Base-by-base conservation (phyloP, 1,140 invertebrate genomes). In the Zaprionus capensis region DNA sequence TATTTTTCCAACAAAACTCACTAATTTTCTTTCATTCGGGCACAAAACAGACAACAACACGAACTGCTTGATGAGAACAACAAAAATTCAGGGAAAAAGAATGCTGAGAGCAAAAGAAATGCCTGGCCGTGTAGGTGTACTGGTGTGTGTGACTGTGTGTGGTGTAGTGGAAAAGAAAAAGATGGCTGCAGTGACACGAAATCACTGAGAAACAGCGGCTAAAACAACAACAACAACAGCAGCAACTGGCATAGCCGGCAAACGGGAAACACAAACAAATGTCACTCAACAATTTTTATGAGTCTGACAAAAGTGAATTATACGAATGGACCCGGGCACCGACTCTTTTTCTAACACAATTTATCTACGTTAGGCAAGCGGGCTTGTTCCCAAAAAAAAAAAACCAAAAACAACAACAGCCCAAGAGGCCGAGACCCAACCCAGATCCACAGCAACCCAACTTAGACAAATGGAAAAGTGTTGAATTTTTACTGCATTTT, bases 241-340 rank as follows among this genome's bases (percentile, higher is more conserved):
- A 28, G 69, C 72, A 81, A 78, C 70, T 78, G 78, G 65, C 76
- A 79, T 61, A 73, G 61, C 46, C 56, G 53, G 41, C 53, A 65
- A 61, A 84, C 85, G 81, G 81, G 81, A 88, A 88, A 88, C 85
- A 90, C 85, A 88, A 88, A 88, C 85, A 90, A 88, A 88, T 88
- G 85, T 88, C 85, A 88, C 81, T 88, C 85, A 88, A 88, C 85
- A 90, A 88, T 88, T 88, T 88, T 88, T 90, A 90, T 90, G 85
- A 90, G 85, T 90, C 85, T 84, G 85, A 90, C 85, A 90, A 90
- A 87, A 90, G 85, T 90, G 85, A 90, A 90, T 90, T 90, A 90
- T 90, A 90, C 79, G 85, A 90, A 85, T 88, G 85, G 78, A 90
- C 84, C 84, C 84, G 67, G 85, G 85, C 81, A 80, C 79, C 72